Percentiles rank a stretch among this genome's conserved stretches.
Conservation (phyloP, 2,113 vertebrate genomes). For the Phycodurus eques region DNA sequence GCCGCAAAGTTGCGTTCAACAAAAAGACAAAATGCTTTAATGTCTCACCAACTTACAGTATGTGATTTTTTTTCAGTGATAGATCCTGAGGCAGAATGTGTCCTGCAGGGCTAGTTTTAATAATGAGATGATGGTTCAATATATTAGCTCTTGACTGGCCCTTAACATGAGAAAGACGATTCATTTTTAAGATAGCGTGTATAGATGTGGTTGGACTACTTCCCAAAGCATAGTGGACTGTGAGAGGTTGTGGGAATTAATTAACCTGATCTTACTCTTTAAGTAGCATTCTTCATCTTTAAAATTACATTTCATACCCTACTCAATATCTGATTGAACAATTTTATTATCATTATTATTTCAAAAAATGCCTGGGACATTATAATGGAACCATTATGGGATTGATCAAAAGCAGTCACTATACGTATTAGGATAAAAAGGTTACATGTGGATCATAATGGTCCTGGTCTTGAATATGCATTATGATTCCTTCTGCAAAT, state of each 20-base stretch:
- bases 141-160: slow-evolving; percentile 23
- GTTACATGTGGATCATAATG: too few relatives aligned
- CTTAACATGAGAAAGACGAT: slow-evolving; percentile 4
- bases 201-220: slow-evolving; percentile 2
- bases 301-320: neutral
- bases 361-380: neutral
- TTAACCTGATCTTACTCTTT: neutral
- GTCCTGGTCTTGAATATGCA: too few relatives aligned
- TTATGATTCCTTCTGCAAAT: too few relatives aligned
- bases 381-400: neutral
- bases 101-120: slow-evolving; percentile 45
- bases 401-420: neutral
- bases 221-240: slow-evolving; percentile 3
- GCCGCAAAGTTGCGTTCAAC: slow-evolving; percentile 37
- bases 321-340: neutral
- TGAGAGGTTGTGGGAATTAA: neutral
- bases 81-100: slow-evolving; percentile 39
- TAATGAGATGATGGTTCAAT: slow-evolving; percentile 48
- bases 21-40: slow-evolving; percentile 43
- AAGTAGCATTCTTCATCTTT: neutral
- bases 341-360: neutral
- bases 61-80: slow-evolving; percentile 18
- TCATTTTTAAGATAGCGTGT: neutral
- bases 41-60: slow-evolving; percentile 13
- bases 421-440: too few relatives aligned